Base-by-base conservation (phyloP, 2,113 vertebrate species). In the Rhegmatorhina hoffmannsi region DNA sequence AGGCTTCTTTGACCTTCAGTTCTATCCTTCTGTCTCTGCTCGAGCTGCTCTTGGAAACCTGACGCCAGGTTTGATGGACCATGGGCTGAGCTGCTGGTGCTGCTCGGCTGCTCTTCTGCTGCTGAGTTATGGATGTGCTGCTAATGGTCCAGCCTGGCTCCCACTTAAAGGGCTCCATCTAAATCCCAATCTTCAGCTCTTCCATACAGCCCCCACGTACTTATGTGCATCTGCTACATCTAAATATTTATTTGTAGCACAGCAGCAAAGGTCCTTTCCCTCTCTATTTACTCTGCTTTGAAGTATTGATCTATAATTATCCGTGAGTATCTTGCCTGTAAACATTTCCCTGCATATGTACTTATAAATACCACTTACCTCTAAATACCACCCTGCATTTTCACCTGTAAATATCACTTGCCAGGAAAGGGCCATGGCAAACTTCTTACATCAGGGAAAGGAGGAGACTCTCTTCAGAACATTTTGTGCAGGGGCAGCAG, bases 331-430 rank as follows among this genome's bases (percentile, higher is more conserved):
- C 88, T 86, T 56, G 90, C 90, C 82, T 97, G 94, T 90, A 92
- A 96, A 96, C 92, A 96, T 94, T 86, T 94, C 90, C 93, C 87
- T 84, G 93, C 85, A 34, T 84, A 92, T 80, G 94, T 91, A 88
- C 94, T 92, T 94, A 94, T 93, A 97, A 96, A 96, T 95, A 93
- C 92, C 93, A 91, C 92, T 97, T 96, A 96, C 82, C 88, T 94
- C 87, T 66, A 74, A 88, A 91, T 56, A 90, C 40, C 89, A 77
- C 66, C 72, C 82, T 29, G 68, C 83, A 33, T 88, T 74, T 91
- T 63, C 90, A 95, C 96, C 96, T 94, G 87, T 91, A 94, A 94
- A 92, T 91, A 94, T 66, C n/a, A 59, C 63, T 67, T 83, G 79
- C 95, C 72, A 73, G 91, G 75, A 95, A 96, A 95, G 59, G 72